Base-by-base conservation (phyloP, 2,113 vertebrate species). In the Euleptes europaea region DNA sequence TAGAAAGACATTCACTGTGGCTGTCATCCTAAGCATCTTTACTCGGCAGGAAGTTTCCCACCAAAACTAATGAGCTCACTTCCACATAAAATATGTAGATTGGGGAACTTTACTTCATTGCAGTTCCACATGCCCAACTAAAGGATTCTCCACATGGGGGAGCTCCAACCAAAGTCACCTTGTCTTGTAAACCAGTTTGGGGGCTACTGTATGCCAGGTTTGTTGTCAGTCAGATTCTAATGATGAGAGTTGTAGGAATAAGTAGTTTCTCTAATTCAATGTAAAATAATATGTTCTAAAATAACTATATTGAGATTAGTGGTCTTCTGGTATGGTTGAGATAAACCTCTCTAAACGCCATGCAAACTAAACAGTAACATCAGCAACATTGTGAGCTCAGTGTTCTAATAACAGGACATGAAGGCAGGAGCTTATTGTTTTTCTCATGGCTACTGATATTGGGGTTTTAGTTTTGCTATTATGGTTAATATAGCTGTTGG, bases 151-250 rank as follows among this genome's bases (percentile, higher is more conserved):
- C 78, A 26, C 70, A 5, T 63, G 81, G 35, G 83, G 87, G 83
- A 51, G 83, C 89, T 88, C 78, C 40, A 84, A 2, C 23, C 77
- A 60, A 63, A 23, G 40, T 78, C n/a, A 51, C 35, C 19, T 9
- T 3, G 19, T 14, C 3, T 2, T 47, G 3, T 0, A 33, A 11
- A 0, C 3, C 1, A 8, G 14, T 13, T 72, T 19, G 33, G 1
- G 2, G 17, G 65, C 40, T 11, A 17, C 1, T 66, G 2, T 1
- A 11, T 40, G 65, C 1, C 12, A 19, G 65, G 17, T 47, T 26
- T 2, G 19, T 3, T 57, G 1, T 0, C 60, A 12, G 0, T 1
- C 63, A 3, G 23, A 21, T 11, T 19, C 21, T 67, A 9, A 54
- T 1, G 1, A 17, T 33, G 3, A 38, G 6, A 47, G 19, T 77